A percentile compares a stretch with the other conserved stretches of the same genome.
phyloP scores from a whole-genome alignment of 2,113 vertebrate genomes.

The Gallinago media region DNA sequence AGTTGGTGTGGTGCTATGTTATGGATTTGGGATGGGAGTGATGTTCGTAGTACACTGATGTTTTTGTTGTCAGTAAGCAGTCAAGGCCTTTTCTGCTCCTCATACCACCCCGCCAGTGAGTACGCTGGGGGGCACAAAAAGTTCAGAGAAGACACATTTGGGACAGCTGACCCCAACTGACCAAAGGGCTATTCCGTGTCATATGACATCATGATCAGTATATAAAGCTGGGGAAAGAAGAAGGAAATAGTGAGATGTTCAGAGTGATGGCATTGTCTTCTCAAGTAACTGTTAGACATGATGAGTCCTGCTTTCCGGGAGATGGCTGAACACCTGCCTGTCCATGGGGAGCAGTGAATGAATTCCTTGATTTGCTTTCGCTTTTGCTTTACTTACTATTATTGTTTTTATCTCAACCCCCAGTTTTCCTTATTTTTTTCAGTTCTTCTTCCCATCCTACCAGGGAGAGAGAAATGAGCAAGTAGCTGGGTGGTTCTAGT shows the following conservation, averaged over 20 bases:
- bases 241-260: neutral
- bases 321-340: neutral
- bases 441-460: neutral
- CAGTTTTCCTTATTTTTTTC: neutral
- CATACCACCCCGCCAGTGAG: neutral
- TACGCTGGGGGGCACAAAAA: neutral
- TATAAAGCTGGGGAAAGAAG: neutral
- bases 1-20: neutral
- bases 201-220: neutral
- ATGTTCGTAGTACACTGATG: neutral
- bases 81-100: neutral
- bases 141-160: neutral
- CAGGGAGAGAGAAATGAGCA: neutral
- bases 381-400: neutral
- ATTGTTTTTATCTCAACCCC: neutral
- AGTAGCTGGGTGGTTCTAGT: neutral
- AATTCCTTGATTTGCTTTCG: neutral
- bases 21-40: neutral
- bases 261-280: neutral
- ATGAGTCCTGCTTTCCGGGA: neutral
- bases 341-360: neutral
- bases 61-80: neutral
- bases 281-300: neutral
- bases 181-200: neutral
- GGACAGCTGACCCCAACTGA: neutral